phyloP scores from a whole-genome alignment of 2,113 vertebrate species.

The mouse (Mus musculus) region DNA sequence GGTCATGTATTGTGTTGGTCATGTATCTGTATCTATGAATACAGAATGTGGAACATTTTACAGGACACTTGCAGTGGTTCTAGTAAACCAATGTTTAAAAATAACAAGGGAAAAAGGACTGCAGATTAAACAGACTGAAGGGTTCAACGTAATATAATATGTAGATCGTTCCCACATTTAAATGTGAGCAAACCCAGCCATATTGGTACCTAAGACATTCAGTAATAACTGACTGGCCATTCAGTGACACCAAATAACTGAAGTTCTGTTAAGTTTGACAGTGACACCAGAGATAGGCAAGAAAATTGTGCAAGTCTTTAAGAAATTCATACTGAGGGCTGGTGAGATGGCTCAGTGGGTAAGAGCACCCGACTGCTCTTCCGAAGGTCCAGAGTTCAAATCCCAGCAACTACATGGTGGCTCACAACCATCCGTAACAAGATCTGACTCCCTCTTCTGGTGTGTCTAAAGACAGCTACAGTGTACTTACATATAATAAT shows the following conservation, averaged over 20 bases:
- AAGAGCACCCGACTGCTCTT: too few species aligned
- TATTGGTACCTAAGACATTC: not conserved
- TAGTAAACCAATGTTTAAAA: slow-evolving; percentile 31
- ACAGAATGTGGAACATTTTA: slow-evolving; percentile 51
- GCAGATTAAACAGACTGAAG: not conserved
- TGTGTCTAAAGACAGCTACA: too few species aligned
- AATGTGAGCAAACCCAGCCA: not conserved
- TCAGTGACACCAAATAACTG: slow-evolving; percentile 46
- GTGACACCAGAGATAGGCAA: not conserved
- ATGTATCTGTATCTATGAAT: too few species aligned
- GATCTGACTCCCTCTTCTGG: too few species aligned
- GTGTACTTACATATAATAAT: too few species aligned
- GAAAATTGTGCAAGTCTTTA: not conserved
- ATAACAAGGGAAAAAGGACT: not conserved
- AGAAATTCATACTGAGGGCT: not conserved
- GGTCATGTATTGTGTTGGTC: not conserved
- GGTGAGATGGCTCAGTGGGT: too few species aligned
- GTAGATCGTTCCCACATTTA: not conserved
- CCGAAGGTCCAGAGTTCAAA: too few species aligned
- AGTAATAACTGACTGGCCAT: not conserved
- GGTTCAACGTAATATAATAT: not conserved
- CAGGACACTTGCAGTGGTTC: not conserved
- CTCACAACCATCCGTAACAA: too few species aligned
- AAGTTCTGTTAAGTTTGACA: slow-evolving; percentile 12
- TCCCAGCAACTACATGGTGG: too few species aligned